phyloP scores from a whole-genome alignment of 2,113 vertebrate species.

The Leptobrachium ailaonicum region DNA sequence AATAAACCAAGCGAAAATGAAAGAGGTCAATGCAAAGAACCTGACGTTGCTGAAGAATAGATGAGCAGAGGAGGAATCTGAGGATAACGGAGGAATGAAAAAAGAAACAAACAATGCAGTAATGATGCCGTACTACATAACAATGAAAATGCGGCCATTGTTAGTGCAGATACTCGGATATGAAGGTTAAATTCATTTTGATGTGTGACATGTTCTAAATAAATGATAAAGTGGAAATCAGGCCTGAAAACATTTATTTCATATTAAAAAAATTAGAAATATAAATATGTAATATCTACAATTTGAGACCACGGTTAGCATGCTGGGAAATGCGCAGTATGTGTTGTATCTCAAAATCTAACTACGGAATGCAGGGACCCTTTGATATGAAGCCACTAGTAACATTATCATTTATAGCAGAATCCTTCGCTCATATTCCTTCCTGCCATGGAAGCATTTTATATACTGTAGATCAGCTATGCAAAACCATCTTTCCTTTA shows the following conservation, averaged over 20 bases:
- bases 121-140: neutral
- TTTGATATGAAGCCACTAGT: too few species aligned
- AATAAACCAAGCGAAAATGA: conserved; percentile 2
- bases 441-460: too few species aligned
- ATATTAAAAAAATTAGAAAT: too few species aligned
- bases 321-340: too few species aligned
- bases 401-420: too few species aligned
- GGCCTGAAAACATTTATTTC: neutral
- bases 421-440: too few species aligned
- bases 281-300: too few species aligned
- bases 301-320: too few species aligned
- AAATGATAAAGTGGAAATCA: neutral
- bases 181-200: neutral
- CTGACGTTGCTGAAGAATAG: neutral
- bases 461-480: too few species aligned
- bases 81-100: conserved; percentile 2
- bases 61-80: neutral
- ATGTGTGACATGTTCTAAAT: neutral
- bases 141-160: neutral
- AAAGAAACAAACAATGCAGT: conserved; percentile 1
- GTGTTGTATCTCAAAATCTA: too few species aligned
- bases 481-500: too few species aligned
- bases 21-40: neutral
- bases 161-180: neutral
- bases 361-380: too few species aligned